phyloP scores from a whole-genome alignment of 2,797 vertebrate genomes.

The Chaunax sp. region DNA sequence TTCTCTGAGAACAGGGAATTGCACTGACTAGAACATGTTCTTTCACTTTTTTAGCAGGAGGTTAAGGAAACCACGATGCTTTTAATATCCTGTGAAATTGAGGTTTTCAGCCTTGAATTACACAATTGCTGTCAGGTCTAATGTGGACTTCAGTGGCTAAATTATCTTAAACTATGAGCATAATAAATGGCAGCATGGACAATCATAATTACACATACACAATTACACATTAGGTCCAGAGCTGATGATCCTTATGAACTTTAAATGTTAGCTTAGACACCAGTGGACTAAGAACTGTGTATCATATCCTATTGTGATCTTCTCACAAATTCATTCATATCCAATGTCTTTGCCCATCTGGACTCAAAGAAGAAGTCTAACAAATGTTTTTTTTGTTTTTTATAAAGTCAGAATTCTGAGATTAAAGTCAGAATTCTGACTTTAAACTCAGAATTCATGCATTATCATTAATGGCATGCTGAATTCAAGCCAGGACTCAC shows the following conservation, averaged over 20 bases:
- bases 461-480: too few species aligned
- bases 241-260: neutral
- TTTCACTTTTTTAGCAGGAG: neutral
- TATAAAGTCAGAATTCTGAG: too few species aligned
- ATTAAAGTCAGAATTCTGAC: too few species aligned
- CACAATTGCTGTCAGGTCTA: neutral
- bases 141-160: constrained; percentile 7
- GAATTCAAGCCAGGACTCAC: too few species aligned
- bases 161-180: neutral
- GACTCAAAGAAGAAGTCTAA: too few species aligned
- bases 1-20: constrained; percentile 5
- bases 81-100: constrained; percentile 25
- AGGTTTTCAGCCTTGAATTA: constrained; percentile 11
- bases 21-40: neutral
- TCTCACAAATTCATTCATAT: too few species aligned
- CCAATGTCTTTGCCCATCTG: too few species aligned
- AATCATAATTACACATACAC: constrained; percentile 20
- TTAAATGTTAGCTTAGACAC: constrained; percentile 21
- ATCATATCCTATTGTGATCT: constrained; percentile 2
- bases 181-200: constrained; percentile 9
- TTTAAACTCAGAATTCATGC: too few species aligned
- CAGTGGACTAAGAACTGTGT: constrained; percentile 17
- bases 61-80: constrained; percentile 27
- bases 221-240: constrained; percentile 22
- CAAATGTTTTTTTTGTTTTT: too few species aligned